These are phyloP conservation scores for Antennarius maculatus DNA, from an alignment of 2,797 vertebrate genomes.

Conservation along the genomic window DNA sequence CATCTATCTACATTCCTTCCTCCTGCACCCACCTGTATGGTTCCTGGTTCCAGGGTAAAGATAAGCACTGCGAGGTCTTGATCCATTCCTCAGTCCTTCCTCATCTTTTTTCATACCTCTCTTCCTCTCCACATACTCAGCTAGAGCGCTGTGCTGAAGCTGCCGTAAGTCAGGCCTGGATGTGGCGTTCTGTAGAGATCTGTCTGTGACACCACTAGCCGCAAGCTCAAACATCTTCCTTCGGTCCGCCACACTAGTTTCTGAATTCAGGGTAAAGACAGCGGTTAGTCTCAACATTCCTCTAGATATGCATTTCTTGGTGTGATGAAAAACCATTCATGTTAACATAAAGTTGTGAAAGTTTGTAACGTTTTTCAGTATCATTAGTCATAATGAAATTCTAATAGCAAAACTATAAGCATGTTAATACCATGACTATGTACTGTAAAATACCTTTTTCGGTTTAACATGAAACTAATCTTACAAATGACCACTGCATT, in stretches of 20 bases:
- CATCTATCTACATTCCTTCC: neutral
- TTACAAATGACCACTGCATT: too few relatives aligned
- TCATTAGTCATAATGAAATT: too few relatives aligned
- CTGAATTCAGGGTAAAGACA: constrained; percentile 48
- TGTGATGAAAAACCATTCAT: too few relatives aligned
- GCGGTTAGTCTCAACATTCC: neutral
- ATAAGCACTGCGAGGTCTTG: constrained; percentile 80
- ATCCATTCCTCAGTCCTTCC: constrained; percentile 54
- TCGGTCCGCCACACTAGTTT: constrained; percentile 88
- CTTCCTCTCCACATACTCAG: constrained; percentile 91
- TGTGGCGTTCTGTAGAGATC: constrained; percentile 57
- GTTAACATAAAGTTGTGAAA: too few relatives aligned
- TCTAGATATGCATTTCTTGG: neutral
- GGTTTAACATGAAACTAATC: too few relatives aligned
- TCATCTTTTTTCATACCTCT: constrained; percentile 76
- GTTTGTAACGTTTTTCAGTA: too few relatives aligned
- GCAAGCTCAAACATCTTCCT: constrained; percentile 90
- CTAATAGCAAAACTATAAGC: too few relatives aligned
- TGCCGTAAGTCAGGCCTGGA: constrained; percentile 88
- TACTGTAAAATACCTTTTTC: too few relatives aligned
- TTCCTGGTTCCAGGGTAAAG: constrained; percentile 64
- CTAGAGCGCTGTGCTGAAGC: constrained; percentile 90
- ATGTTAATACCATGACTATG: too few relatives aligned
- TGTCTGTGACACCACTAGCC: constrained; percentile 47
- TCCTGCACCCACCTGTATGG: constrained; percentile 44